Base-by-base conservation (phyloP, 2,888 invertebrate genomes). In the Argyra leucocephala region DNA sequence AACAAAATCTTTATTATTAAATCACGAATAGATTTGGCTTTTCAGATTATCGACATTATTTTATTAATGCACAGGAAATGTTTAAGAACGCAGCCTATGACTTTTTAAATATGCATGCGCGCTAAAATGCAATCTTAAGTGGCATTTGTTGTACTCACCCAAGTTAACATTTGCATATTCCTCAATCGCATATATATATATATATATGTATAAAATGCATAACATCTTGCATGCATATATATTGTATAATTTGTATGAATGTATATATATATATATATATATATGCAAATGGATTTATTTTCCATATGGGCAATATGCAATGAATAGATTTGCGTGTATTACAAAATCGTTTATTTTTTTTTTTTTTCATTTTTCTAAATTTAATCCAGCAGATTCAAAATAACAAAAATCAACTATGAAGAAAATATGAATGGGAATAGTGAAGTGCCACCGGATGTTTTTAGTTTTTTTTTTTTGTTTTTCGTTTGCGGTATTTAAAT, bases 101-200 rank as follows among this genome's bases (percentile, higher is more conserved):
- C 48, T 48, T 37, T 48, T 9, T 48, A 12, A 48, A 48, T 48
- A 48, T 48, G 48, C 48, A 48, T 48, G 48, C n/a, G 48, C 48
- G 48, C 48, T 48, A 48, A 48, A 48, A 48, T 48, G 48, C n/a
- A 48, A 48, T 48, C 48, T 48, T 48, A 48, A 48, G 48, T 48
- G 48, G 48, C 48, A 15, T 48, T 48, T 48, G 18, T 48, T 48
- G 48, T 48, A 48, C 18, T 48, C 48, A 48, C 18, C 48, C 48
- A 48, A 48, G 48, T 48, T 48, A 48, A 48, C 48, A 48, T 48
- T 48, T 48, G 48, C 48, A 48, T 48, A 48, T 48, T 48, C 10
- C 10, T 31, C 5, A 31, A 31, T 31, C 10, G 31, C 31, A 31
- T 10, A 31, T 7, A 31, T 31, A n/a, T n/a, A 10, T 10, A 31